These are phyloP conservation scores for Zaprionus kolodkinae DNA, from an alignment of 1,140 invertebrate species.

Conservation along the genomic window DNA sequence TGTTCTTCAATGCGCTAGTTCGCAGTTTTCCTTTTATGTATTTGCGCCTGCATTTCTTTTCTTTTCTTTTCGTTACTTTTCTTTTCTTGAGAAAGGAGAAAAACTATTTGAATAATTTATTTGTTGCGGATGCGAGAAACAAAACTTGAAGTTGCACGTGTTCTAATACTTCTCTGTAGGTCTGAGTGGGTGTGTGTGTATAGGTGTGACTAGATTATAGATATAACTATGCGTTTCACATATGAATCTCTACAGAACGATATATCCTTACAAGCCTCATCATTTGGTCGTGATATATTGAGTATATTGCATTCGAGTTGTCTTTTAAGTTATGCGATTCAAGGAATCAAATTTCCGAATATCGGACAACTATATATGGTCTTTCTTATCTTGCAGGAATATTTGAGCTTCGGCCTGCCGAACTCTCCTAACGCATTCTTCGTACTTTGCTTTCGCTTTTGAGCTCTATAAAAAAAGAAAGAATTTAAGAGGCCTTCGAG, in stretches of 20 bases:
- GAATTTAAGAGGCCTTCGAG: background rate
- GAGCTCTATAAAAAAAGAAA: constrained; percentile 20
- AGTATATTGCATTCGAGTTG: background rate
- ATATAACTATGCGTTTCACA: constrained; percentile 52
- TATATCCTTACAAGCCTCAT: constrained; percentile 10
- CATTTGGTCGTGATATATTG: background rate
- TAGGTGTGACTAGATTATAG: constrained; percentile 39
- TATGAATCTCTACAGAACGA: constrained; percentile 26
- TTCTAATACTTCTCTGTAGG: constrained; percentile 58
- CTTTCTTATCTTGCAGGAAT: constrained; percentile 17
- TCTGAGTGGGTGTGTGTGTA: constrained; percentile 27
- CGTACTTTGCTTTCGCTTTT: background rate
- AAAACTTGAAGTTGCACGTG: constrained; percentile 58
- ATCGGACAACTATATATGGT: constrained; percentile 10
- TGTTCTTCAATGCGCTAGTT: constrained; percentile 44
- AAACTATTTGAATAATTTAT: constrained; percentile 43
- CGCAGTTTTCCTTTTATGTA: constrained; percentile 11
- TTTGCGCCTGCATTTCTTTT: constrained; percentile 12
- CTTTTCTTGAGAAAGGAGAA: constrained; percentile 14
- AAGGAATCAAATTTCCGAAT: background rate
- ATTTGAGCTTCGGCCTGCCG: constrained; percentile 25
- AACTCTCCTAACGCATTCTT: constrained; percentile 3
- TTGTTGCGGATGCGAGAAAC: constrained; percentile 38
- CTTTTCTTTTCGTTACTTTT: constrained; percentile 10
- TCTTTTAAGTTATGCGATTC: background rate